Evolutionary conservation across 2,888 invertebrate species (phyloP).

Genomic region (Agonopterix subpropinquella): DNA sequence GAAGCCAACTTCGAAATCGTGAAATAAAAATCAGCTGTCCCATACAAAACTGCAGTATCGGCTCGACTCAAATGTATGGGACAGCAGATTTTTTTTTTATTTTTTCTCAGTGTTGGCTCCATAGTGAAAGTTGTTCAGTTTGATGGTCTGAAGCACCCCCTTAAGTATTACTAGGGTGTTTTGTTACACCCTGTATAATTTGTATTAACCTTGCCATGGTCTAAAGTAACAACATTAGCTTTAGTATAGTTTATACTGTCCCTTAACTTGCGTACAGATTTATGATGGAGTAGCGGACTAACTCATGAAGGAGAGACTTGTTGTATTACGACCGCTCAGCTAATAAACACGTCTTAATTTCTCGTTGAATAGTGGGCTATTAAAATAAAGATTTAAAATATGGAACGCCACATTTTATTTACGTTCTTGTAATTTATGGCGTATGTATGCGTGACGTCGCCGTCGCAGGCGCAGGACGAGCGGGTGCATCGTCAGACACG

Average conservation of each 20-base stretch:
- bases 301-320: slow-evolving; percentile 62
- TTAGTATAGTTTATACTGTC: slow-evolving; percentile 25
- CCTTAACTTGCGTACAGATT: slow-evolving; percentile 51
- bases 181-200: no score
- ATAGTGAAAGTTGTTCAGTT: no score
- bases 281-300: slow-evolving; percentile 45
- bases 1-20: no score
- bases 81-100: no score
- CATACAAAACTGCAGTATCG: no score
- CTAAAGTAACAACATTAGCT: no score
- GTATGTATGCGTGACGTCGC: slow-evolving; percentile 46
- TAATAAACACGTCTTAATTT: slow-evolving; percentile 74
- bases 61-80: no score
- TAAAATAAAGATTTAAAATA: slow-evolving; percentile 73
- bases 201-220: no score
- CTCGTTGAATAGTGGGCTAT: slow-evolving; percentile 69
- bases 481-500: slow-evolving; percentile 38
- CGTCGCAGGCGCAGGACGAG: slow-evolving; percentile 20
- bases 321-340: slow-evolving; percentile 59
- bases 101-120: no score
- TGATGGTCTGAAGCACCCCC: no score
- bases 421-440: slow-evolving; percentile 62
- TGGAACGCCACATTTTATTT: slow-evolving; percentile 70
- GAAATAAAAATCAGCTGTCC: no score
- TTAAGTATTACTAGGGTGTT: no score